Conservation (phyloP, 1,140 invertebrate species). For the Drosophila melanogaster region Release_6_plus_ISO1_MT NT_033779.5:16331501-16332000, state of each 20-base stretch:
- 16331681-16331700: not conserved
- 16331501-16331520: not conserved
- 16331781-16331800: not conserved
- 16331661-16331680: constrained; percentile 28
- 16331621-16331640: not conserved
- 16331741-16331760: not conserved
- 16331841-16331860: not conserved
- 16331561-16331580: too few relatives aligned
- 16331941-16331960: not conserved
- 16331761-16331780: not conserved
- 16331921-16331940: constrained; percentile 2
- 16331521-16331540: too few relatives aligned
- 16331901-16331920: not conserved
- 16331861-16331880: not conserved
- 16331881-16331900: not conserved
- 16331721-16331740: not conserved
- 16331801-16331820: not conserved
- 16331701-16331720: not conserved
- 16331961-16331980: not conserved
- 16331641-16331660: constrained; percentile 19
- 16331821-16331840: not conserved
- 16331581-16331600: too few relatives aligned
- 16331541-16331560: too few relatives aligned
- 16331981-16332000: not conserved
- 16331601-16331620: not conserved